Base-by-base conservation (phyloP, 2,113 vertebrate genomes). In the Stegostoma tigrinum region DNA sequence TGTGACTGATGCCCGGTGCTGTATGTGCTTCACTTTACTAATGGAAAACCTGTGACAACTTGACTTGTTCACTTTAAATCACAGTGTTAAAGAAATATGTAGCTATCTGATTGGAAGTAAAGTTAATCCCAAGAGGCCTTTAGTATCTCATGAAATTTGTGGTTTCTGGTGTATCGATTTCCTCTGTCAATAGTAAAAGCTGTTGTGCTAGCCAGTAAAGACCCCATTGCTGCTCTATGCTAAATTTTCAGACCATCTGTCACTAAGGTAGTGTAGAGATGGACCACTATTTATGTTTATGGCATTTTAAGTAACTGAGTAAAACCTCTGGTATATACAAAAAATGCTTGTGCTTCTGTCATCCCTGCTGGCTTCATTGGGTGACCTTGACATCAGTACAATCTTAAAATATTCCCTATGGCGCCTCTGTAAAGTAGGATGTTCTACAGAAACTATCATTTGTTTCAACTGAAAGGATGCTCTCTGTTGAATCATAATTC, bases 301-400 rank as follows among this genome's bases (percentile, higher is more conserved):
- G 97, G 96, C 96, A 96, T 97, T 97, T 98, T 97, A 98, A 98
- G 97, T 97, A 97, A 97, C 97, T 97, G 96, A 96, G 96, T 97
- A 97, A 97, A 96, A 96, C 78, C 96, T 96, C 97, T 97, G 96
- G 97, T 97, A 97, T 97, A 97, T 96, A 97, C 96, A 97, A 96
- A 97, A 97, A 96, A 96, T 95, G 85, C 96, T 97, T 97, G 96
- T 97, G 97, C 90, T 97, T 96, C 96, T 97, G 96, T 97, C 97
- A 97, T 97, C 96, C 96, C 96, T 96, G 96, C 96, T 97, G 97
- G 97, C 97, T 97, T 97, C 97, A 97, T 97, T 97, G 96, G 97
- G 95, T 96, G 96, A 97, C 97, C 97, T 96, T 97, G 97, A 97
- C 97, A 96, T 96, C 96, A 96, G 96, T 95, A 23, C 91, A 94